Conservation (phyloP, 1,140 invertebrate genomes). For the Aphis gossypii region DNA sequence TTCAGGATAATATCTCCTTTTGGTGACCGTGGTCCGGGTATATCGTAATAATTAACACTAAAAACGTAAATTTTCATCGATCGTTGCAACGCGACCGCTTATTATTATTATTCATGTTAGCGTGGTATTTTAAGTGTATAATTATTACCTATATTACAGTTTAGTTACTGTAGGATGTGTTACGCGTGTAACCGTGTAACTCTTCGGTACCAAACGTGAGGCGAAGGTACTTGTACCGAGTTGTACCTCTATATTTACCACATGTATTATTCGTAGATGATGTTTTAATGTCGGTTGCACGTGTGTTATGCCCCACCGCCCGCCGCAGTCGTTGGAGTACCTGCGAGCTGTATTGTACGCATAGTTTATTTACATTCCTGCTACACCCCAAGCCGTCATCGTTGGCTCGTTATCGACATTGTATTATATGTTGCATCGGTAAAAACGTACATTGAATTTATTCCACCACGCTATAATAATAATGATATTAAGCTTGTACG, state of each 20-base stretch:
- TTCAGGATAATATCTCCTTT: neutral
- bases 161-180: neutral
- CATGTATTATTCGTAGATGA: neutral
- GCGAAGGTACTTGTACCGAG: neutral
- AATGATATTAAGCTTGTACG: neutral
- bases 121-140: too few relatives aligned
- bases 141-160: neutral
- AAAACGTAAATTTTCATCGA: neutral
- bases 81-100: neutral
- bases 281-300: constrained; percentile 18
- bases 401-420: neutral
- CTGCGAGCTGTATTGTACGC: neutral
- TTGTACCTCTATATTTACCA: neutral
- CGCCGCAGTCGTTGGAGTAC: neutral
- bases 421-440: neutral
- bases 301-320: neutral
- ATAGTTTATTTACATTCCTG: neutral
- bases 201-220: neutral
- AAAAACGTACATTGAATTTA: neutral
- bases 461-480: neutral
- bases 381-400: neutral
- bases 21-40: neutral
- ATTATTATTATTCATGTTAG: neutral
- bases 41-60: neutral
- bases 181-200: neutral